Conservation (phyloP, 1,140 invertebrate genomes). For the Bradynema listronoti region DNA sequence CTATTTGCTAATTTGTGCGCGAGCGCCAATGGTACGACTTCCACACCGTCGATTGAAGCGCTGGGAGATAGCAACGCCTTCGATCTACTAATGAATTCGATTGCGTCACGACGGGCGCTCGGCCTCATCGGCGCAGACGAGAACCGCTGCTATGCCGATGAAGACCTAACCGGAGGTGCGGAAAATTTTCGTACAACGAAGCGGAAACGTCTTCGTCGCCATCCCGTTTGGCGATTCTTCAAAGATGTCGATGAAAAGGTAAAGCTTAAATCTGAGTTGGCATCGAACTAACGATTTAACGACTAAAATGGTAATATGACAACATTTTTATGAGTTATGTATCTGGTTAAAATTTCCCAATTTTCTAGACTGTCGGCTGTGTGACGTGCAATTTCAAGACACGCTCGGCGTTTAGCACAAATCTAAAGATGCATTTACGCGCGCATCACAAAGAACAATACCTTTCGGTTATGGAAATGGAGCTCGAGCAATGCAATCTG, state of each 20-base stretch:
- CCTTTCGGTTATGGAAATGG: slow-evolving; percentile 16
- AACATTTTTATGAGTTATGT: neutral
- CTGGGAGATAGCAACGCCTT: no score
- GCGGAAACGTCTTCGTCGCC: slow-evolving; percentile 13
- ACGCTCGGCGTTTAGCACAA: slow-evolving; percentile 17
- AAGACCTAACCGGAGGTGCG: neutral
- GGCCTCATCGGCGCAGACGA: no score
- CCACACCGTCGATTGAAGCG: no score
- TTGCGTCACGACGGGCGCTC: no score
- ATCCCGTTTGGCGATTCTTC: slow-evolving; percentile 20
- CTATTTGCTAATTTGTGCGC: no score
- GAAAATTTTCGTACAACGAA: slow-evolving; percentile 14
- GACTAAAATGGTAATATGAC: neutral
- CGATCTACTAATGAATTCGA: no score
- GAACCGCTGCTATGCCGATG: neutral
- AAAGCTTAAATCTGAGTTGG: no score
- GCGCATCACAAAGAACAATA: slow-evolving; percentile 24
- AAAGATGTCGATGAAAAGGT: slow-evolving; percentile 18
- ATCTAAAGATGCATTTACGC: slow-evolving; percentile 19
- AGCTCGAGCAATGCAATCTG: slow-evolving; percentile 20
- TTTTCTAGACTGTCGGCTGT: slow-evolving; percentile 21
- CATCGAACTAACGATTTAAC: no score
- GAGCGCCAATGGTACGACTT: no score
- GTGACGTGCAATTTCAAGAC: slow-evolving; percentile 24
- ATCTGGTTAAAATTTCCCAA: neutral